A percentile compares a stretch with the other conserved stretches of the same genome.
These are phyloP conservation scores for Drosophila nr. perissopoda DNA, from an alignment of 2,888 invertebrate genomes.

Conservation along the genomic window DNA sequence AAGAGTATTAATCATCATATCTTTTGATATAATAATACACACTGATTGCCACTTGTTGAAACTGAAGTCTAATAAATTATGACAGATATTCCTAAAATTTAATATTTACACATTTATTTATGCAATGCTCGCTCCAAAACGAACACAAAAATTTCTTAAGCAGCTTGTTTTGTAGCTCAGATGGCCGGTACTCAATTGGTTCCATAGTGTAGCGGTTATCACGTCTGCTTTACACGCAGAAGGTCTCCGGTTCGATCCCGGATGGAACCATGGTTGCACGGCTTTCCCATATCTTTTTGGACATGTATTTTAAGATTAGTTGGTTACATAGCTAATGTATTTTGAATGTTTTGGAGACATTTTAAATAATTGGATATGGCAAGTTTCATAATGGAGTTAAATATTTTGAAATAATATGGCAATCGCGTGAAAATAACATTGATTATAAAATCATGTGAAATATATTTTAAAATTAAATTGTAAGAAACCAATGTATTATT, in stretches of 20 bases:
- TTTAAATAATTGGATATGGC: not conserved
- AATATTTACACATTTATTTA: not conserved
- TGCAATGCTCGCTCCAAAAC: conserved; percentile 1
- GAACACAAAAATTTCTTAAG: not conserved
- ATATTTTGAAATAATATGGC: not conserved
- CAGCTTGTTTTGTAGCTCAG: conserved; percentile 7
- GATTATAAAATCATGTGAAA: not conserved
- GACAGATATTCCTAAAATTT: not conserved
- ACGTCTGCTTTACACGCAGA: conserved; percentile 86
- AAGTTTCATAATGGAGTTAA: not conserved
- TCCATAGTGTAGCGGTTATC: conserved; percentile 86
- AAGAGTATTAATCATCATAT: not conserved
- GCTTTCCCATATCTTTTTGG: no score
- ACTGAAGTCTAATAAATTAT: not conserved
- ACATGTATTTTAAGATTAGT: conserved; percentile 1
- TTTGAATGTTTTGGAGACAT: not conserved
- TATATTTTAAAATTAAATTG: not conserved
- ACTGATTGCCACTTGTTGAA: not conserved
- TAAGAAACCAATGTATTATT: not conserved
- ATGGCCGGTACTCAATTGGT: conserved; percentile 49
- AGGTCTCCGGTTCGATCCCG: conserved; percentile 86
- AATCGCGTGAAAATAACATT: not conserved
- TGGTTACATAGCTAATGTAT: not conserved
- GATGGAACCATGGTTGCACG: conserved; percentile 85
- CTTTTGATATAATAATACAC: not conserved